Evolutionary conservation across 2,888 invertebrate genomes (phyloP).

Genomic region (Penaeus monodon): DNA sequence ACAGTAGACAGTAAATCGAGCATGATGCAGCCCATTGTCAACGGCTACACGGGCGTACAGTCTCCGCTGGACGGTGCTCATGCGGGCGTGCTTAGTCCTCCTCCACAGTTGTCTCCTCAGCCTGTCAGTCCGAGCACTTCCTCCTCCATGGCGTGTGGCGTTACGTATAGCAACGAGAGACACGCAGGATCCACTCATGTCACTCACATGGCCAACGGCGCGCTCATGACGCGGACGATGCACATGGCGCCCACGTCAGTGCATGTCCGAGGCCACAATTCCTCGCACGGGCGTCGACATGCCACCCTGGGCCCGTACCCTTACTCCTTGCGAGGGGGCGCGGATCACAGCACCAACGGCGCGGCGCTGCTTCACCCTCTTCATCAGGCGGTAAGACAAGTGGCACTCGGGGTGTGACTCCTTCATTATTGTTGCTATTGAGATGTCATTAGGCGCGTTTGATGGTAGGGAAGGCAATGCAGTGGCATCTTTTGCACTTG

Average conservation of each 20-base stretch:
- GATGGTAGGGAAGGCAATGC: too few relatives aligned
- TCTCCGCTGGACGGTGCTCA: conserved; percentile 49
- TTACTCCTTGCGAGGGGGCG: conserved; percentile 26
- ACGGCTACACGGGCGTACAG: conserved; percentile 50
- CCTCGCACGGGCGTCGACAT: conserved; percentile 35
- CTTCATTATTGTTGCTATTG: too few relatives aligned
- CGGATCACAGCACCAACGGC: background rate
- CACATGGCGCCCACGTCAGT: conserved; percentile 45
- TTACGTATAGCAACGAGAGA: conserved; percentile 22
- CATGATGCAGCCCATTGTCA: conserved; percentile 59
- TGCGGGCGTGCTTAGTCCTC: conserved; percentile 37
- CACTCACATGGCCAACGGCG: conserved; percentile 53
- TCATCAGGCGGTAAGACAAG: conserved; percentile 3
- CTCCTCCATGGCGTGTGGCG: conserved; percentile 37
- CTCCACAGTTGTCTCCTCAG: conserved; percentile 46
- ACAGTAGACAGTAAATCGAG: conserved; percentile 30
- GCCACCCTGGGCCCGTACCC: conserved; percentile 38
- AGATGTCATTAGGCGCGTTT: too few relatives aligned
- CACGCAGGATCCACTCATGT: conserved; percentile 42
- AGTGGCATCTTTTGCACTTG: too few relatives aligned
- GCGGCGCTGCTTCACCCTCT: too few relatives aligned
- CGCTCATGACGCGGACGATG: conserved; percentile 53
- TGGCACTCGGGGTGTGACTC: conserved; percentile 8
- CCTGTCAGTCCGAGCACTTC: conserved; percentile 37
- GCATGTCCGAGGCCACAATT: conserved; percentile 17